Percentiles rank a stretch among this genome's conserved stretches.
Conservation (phyloP, 2,888 invertebrate species). For the Zhengitettix transpicula region DNA sequence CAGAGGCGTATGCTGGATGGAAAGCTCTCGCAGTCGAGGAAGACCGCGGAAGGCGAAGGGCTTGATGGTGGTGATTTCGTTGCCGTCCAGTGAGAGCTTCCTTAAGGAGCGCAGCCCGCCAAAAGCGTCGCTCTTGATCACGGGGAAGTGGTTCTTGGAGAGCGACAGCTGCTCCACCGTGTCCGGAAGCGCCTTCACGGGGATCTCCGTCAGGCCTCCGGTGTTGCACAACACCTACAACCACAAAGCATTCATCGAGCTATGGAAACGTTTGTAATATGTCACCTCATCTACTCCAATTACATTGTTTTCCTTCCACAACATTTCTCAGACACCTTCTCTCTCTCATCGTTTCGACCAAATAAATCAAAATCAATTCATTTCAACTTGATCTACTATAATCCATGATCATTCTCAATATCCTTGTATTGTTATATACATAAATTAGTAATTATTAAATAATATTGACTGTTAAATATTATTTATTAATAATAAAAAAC, state of each 20-base stretch:
- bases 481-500: no score
- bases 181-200: conserved; percentile 52
- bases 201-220: conserved; percentile 63
- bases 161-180: conserved; percentile 72
- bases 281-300: no score
- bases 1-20: conserved; percentile 74
- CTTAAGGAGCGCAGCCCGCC: conserved; percentile 61
- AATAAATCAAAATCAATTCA: no score
- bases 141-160: conserved; percentile 68
- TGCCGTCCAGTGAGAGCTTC: conserved; percentile 71
- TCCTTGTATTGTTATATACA: no score
- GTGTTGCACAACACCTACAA: conserved; percentile 77
- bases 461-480: no score
- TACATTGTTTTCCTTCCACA: no score
- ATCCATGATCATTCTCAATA: no score
- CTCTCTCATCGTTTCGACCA: no score
- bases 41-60: conserved; percentile 72
- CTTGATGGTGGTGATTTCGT: conserved; percentile 68
- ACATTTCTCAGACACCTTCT: no score
- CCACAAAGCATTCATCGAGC: not conserved
- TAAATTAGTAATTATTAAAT: no score
- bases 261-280: no score
- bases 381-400: no score
- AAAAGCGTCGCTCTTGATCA: conserved; percentile 69
- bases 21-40: conserved; percentile 56